Base-by-base conservation (phyloP, 1,140 invertebrate genomes). In the Rhagoletis pomonella region DNA sequence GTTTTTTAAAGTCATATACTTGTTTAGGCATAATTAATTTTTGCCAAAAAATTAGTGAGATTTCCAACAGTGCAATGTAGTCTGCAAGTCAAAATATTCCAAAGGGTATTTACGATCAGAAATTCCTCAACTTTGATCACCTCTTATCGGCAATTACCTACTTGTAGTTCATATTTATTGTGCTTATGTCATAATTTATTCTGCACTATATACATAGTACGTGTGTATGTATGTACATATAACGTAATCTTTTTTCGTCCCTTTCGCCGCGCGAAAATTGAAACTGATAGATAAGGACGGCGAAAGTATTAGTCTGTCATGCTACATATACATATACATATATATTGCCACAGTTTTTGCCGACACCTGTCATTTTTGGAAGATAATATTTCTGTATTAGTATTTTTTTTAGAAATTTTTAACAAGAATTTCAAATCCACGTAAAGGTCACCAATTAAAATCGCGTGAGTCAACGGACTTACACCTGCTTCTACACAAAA, bases 121-220 rank as follows among this genome's bases (percentile, higher is more conserved):
- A 47, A n/a, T 67, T 67, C 39, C 39, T 42, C 0, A 1, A 42
- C 42, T 47, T 73, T 47, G 39, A 44, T 17, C 67, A 10, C 29
- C 17, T n/a, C 10, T 17, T 62, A 42, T 42, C 65, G 65, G 29
- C 29, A 44, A 10, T 39, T 3, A 44, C 29, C 12, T 14, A 73
- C 2, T 17, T 0, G 3, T 73, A 55, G 50, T 55, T 55, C 50
- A 55, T 55, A 55, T 10, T 7, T 44, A 73, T 47, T 73, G 42
- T 73, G 67, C 67, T 73, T 73, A 73, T 73, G 67, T 73, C 67
- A 73, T 73, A 73, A n/a, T 42, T 73, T 73, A 17, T 47, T 6
- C 14, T 44, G 14, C 42, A 62, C 17, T 55, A 5, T 2, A 55
- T 55, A 55, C 10, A 7, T 55, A 7, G 5, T 55, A 55, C 29